Evolutionary conservation across 2,888 invertebrate genomes (phyloP), one percentile per base, ranked within the genome.

Genomic region (Acleris sparsana): DNA sequence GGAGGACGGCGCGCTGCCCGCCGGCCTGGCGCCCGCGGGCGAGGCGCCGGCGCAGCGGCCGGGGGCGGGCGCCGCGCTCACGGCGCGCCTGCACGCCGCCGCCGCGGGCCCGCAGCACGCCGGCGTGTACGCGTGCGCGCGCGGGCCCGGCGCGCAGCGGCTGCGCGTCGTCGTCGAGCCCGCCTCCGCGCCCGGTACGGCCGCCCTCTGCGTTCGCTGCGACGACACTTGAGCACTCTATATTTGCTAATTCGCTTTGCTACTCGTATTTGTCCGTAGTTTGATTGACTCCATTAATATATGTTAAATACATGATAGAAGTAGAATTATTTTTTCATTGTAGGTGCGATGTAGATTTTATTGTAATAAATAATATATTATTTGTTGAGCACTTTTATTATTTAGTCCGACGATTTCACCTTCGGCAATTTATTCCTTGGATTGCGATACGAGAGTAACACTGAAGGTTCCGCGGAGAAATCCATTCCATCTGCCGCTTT

Each of bases 101-200:
- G 43, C 51, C 39, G 53, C 6, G 43, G 43, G 13, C 53, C n/a
- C 25, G 53, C 59, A 33, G 9, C 58, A 51, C 55, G 22, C 43
- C 49, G 43, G 51, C 59, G 62, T 65, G 59, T 33, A 57, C 61
- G 48, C 33, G 29, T 63, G 67, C 44, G 59, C 63, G 39, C 59
- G 48, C 48, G 59, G 58, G 94, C 67, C 87, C 83, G 22, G 95
- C 79, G 43, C 89, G 84, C 60, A 88, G 90, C 9, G 88, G 89
- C 75, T 93, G 93, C 62, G 80, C 75, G 67, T 79, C 71, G 65
- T 94, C 80, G 68, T 83, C 79, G 53, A 93, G 91, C 68, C 94
- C 89, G 59, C 63, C 25, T 55, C 57, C 11, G 52, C 58, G 29
- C 56, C 53, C 56, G 22, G 52, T 49, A 44, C 22, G 46, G 43